Conservation (phyloP, 2,888 invertebrate species). For the Phyllotreta striolata region DNA sequence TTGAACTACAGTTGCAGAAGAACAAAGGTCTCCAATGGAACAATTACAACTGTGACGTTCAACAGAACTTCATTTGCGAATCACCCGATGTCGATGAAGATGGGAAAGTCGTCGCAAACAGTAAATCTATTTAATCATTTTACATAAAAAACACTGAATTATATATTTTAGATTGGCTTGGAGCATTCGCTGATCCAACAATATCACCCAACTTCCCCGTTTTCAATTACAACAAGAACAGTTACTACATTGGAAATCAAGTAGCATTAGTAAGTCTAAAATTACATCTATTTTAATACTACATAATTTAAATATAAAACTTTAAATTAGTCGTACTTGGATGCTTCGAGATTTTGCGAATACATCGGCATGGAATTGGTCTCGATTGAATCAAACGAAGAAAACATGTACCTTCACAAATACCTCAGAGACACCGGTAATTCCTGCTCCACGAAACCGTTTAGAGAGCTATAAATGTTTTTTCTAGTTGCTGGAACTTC, state of each 20-base stretch:
- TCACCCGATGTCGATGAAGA: slow-evolving; percentile 5
- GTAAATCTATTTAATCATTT: neutral
- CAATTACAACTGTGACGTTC: slow-evolving; percentile 27
- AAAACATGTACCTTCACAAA: slow-evolving; percentile 19
- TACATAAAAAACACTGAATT: neutral
- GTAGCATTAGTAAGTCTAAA: slow-evolving; percentile 1
- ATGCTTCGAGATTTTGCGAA: slow-evolving; percentile 24
- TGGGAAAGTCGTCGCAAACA: neutral
- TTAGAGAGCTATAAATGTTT: too few relatives aligned
- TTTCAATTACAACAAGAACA: slow-evolving; percentile 1
- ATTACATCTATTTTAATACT: neutral
- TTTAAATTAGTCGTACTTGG: slow-evolving; percentile 13
- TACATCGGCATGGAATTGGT: slow-evolving; percentile 23
- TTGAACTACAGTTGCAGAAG: slow-evolving; percentile 15
- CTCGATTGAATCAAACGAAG: slow-evolving; percentile 19
- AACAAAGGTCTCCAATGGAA: slow-evolving; percentile 28
- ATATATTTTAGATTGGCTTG: slow-evolving; percentile 1
- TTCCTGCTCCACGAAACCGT: too few relatives aligned
- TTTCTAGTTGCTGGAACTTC: slow-evolving; percentile 22
- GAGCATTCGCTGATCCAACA: neutral
- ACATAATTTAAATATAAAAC: neutral
- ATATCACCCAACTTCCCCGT: slow-evolving; percentile 3
- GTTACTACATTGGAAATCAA: slow-evolving; percentile 5
- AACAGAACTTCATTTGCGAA: slow-evolving; percentile 30
- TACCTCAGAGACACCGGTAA: slow-evolving; percentile 29